Conservation (phyloP, 2,113 vertebrate species). For the Platichthys flesus region DNA sequence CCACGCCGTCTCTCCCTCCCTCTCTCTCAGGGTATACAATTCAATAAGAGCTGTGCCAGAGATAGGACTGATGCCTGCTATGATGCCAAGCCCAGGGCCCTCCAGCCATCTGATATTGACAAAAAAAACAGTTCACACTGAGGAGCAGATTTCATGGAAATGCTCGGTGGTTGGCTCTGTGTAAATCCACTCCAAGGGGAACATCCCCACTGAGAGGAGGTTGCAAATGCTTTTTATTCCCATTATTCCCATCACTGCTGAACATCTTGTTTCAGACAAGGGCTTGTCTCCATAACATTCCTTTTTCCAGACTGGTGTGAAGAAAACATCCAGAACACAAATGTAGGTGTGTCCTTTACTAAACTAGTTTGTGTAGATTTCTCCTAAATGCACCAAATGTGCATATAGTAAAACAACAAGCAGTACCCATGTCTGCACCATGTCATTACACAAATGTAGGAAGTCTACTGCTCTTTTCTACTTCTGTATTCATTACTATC, state of each 20-base stretch:
- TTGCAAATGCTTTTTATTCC: neutral
- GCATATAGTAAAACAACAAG: too few relatives aligned
- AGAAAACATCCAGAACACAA: too few relatives aligned
- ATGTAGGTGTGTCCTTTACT: too few relatives aligned
- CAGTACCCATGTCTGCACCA: too few relatives aligned
- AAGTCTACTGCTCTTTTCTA: too few relatives aligned
- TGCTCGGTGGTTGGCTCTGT: slow-evolving; percentile 10
- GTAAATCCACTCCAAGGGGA: slow-evolving; percentile 19
- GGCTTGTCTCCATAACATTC: neutral
- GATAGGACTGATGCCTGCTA: slow-evolving; percentile 24
- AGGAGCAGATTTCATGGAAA: slow-evolving; percentile 43
- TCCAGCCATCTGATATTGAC: slow-evolving; percentile 58
- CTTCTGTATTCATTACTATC: too few relatives aligned
- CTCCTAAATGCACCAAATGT: too few relatives aligned
- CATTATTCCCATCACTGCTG: neutral
- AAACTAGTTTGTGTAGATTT: too few relatives aligned
- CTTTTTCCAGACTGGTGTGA: too few relatives aligned
- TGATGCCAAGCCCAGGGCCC: slow-evolving; percentile 47
- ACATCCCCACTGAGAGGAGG: too few relatives aligned
- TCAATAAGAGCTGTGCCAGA: slow-evolving; percentile 56
- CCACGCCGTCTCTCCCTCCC: slow-evolving; percentile 25
- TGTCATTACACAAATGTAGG: too few relatives aligned
- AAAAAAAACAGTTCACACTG: slow-evolving; percentile 19
- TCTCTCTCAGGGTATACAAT: slow-evolving; percentile 51
- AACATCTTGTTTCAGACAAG: neutral